Evolutionary conservation across 1,140 invertebrate genomes (phyloP), one percentile per base, ranked within the genome.

Genomic region (Drosophila lacertosa): DNA sequence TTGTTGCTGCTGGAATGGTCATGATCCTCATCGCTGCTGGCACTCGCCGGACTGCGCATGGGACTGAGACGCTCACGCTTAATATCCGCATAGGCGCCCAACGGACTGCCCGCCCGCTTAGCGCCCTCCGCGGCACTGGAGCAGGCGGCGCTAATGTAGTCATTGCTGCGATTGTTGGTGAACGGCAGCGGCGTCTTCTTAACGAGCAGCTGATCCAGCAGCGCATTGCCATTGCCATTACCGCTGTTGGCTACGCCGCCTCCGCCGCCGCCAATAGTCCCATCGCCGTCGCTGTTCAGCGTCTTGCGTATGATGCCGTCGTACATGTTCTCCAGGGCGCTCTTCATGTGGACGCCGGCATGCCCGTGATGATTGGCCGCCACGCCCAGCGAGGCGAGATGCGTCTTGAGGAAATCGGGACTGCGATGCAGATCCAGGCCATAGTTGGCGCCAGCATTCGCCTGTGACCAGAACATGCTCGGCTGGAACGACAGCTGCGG

Each of bases 241-340:
- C 68, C 59, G 93, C 35, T 40, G 3, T 40, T 40, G 15, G 44
- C 64, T 50, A 55, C 57, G 20, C 53, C 59, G 15, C 66, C 90
- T 59, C 92, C 92, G 2, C 39, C 40, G 15, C 47, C 29, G 13
- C 24, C 24, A 9, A 9, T 6, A 6, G 29, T 58, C 20, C 44
- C 26, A 20, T 64, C 54, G 50, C 59, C 91, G 53, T 93, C 92
- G 2, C 20, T 71, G 22, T 81, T 74, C 94, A 93, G 15, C 92
- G 93, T 53, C 94, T 95, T 96, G 65, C 96, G 93, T 77, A 97
- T 97, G 60, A 97, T 95, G 50, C 95, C 96, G 78, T 96, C 96
- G 48, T 15, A 95, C 83, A 93, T 71, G 13, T 73, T 95, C 93
- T 65, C 44, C 90, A 91, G 26, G 92, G 89, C 65, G 90, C 69